A percentile compares a stretch with the other conserved stretches of the same genome.
These are phyloP conservation scores for Caenorhabditis imperialis DNA, from an alignment of 2,888 invertebrate species.

Conservation along the genomic window DNA sequence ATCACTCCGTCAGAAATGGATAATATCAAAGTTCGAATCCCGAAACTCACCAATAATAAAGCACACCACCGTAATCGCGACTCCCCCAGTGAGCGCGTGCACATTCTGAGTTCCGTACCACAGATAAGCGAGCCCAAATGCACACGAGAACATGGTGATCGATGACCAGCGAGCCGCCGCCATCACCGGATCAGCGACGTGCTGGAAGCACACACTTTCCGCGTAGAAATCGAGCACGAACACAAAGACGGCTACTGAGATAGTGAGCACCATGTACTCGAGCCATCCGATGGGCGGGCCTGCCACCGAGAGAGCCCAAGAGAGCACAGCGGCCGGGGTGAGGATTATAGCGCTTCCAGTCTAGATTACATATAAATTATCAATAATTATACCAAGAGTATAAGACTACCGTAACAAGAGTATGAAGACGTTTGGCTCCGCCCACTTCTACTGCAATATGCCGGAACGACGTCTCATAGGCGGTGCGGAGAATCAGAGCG, in stretches of 20 bases:
- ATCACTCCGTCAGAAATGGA: too few relatives aligned
- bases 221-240: constrained; percentile 81
- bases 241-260: constrained; percentile 79
- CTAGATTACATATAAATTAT: constrained; percentile 70
- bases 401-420: constrained; percentile 80
- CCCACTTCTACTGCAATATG: constrained; percentile 80
- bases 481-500: constrained; percentile 79
- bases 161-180: constrained; percentile 79
- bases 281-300: constrained; percentile 30
- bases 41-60: constrained; percentile 80
- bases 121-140: constrained; percentile 71
- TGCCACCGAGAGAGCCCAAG: constrained; percentile 74
- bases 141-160: constrained; percentile 79
- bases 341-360: constrained; percentile 77
- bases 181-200: constrained; percentile 71
- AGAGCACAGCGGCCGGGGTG: constrained; percentile 79
- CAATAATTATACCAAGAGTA: too few relatives aligned
- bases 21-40: too few relatives aligned
- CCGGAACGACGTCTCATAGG: constrained; percentile 79
- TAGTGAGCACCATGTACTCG: constrained; percentile 53
- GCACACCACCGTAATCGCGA: constrained; percentile 80
- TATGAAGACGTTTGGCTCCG: constrained; percentile 80
- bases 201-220: constrained; percentile 78
- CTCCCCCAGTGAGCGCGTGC: constrained; percentile 74
- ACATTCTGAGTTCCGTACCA: constrained; percentile 66